These are phyloP conservation scores for Agriopis leucophaearia DNA, from an alignment of 2,888 invertebrate genomes.

Conservation along the genomic window DNA sequence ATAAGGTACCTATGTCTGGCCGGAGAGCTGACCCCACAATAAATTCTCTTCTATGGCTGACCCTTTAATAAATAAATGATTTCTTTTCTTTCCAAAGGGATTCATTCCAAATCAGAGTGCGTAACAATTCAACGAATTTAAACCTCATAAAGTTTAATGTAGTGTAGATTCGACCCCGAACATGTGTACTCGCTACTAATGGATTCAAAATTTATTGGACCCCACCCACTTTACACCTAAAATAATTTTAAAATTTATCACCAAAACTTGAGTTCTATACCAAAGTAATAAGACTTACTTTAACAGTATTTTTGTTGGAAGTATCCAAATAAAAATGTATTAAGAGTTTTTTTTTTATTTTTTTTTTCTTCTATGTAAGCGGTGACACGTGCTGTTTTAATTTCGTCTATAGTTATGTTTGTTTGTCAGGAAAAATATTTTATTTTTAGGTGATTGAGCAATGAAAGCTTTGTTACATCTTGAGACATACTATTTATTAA, in stretches of 20 bases:
- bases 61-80: neutral
- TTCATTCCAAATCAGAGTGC: constrained; percentile 63
- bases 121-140: constrained; percentile 82
- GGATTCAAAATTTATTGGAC: constrained; percentile 85
- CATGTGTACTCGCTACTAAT: constrained; percentile 84
- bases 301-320: neutral
- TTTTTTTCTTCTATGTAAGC: constrained; percentile 46
- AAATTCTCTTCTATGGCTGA: no score
- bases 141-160: constrained; percentile 86
- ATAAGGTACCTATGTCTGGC: no score
- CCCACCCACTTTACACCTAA: constrained; percentile 72
- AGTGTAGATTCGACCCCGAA: constrained; percentile 75
- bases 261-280: constrained; percentile 32
- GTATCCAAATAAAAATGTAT: constrained; percentile 13
- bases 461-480: neutral
- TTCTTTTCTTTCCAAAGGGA: constrained; percentile 44
- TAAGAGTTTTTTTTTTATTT: constrained; percentile 19
- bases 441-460: neutral
- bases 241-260: constrained; percentile 15
- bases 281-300: constrained; percentile 14
- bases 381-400: constrained; percentile 56
- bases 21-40: no score
- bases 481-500: no score
- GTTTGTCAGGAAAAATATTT: neutral
- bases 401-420: constrained; percentile 35